Conservation (phyloP, 2,888 invertebrate species). For the Tetranychus truncatus region DNA sequence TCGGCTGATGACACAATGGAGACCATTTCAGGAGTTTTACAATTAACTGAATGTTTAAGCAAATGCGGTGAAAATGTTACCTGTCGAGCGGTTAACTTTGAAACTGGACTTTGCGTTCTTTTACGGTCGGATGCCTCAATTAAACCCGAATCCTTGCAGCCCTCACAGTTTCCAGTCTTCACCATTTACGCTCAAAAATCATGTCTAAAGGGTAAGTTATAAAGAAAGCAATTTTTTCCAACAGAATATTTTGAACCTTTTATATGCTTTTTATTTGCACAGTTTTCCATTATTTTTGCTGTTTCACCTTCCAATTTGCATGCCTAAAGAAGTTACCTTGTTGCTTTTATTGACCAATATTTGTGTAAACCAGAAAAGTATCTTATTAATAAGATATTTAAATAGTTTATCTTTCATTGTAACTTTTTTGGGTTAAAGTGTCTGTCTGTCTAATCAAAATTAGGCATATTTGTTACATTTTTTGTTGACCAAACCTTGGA, state of each 20-base stretch:
- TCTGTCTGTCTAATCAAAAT: too few species aligned
- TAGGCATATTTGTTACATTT: too few species aligned
- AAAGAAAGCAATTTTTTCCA: not conserved
- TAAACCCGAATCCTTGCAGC: conserved; percentile 57
- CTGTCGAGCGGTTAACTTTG: conserved; percentile 81
- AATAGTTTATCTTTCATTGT: too few species aligned
- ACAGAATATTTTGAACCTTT: not conserved
- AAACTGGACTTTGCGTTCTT: conserved; percentile 78
- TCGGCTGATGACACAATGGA: conserved; percentile 62
- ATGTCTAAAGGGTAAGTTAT: conserved; percentile 43
- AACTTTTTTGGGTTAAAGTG: too few species aligned
- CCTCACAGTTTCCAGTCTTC: conserved; percentile 84
- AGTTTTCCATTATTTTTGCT: too few species aligned
- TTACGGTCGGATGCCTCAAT: conserved; percentile 67
- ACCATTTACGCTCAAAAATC: conserved; percentile 89
- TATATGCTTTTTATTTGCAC: not conserved
- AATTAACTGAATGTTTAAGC: conserved; percentile 81
- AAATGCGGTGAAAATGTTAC: conserved; percentile 74
- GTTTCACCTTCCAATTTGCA: too few species aligned
- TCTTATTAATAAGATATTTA: too few species aligned
- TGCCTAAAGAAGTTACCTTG: too few species aligned
- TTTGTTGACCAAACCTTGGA: too few species aligned
- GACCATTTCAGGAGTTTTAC: conserved; percentile 72
- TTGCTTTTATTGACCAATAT: too few species aligned
- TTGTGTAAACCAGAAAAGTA: too few species aligned